Evolutionary conservation across 2,113 vertebrate genomes (phyloP).

Genomic region (Etia nguti): DNA sequence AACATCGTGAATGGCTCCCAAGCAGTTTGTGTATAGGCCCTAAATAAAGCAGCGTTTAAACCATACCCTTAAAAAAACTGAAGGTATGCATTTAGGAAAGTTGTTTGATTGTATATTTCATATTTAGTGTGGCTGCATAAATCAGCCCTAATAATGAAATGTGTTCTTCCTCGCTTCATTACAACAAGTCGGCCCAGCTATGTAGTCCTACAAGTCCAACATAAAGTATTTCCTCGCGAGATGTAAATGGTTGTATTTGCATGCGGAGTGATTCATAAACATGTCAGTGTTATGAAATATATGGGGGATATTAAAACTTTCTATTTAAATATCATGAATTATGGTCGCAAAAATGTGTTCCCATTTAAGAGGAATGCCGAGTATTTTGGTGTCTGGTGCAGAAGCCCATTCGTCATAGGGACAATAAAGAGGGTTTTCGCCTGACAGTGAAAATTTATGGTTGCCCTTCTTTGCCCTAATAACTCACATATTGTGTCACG

Average conservation of each 20-base stretch:
- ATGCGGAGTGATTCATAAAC: slow-evolving; percentile 96
- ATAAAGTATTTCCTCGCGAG: slow-evolving; percentile 71
- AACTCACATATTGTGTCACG: slow-evolving; percentile 98
- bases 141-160: neutral
- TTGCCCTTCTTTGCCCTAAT: slow-evolving; percentile 99
- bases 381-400: slow-evolving; percentile 96
- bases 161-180: neutral
- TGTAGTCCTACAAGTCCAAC: slow-evolving; percentile 33
- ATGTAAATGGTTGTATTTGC: slow-evolving; percentile 97
- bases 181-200: neutral
- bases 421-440: slow-evolving; percentile 99
- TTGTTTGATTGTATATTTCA: neutral
- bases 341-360: slow-evolving; percentile 95
- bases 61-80: neutral
- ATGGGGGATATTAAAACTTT: slow-evolving; percentile 96
- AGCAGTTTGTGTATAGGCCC: neutral
- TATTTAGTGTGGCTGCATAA: neutral
- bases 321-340: slow-evolving; percentile 99
- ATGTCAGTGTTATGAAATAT: slow-evolving; percentile 93
- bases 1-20: neutral
- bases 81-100: neutral
- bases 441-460: slow-evolving; percentile 99
- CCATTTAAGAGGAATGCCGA: slow-evolving; percentile 97
- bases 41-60: neutral
- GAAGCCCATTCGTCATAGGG: slow-evolving; percentile 97